Evolutionary conservation across 2,888 invertebrate genomes (phyloP).

Genomic region (Oconnorella tubifera): DNA sequence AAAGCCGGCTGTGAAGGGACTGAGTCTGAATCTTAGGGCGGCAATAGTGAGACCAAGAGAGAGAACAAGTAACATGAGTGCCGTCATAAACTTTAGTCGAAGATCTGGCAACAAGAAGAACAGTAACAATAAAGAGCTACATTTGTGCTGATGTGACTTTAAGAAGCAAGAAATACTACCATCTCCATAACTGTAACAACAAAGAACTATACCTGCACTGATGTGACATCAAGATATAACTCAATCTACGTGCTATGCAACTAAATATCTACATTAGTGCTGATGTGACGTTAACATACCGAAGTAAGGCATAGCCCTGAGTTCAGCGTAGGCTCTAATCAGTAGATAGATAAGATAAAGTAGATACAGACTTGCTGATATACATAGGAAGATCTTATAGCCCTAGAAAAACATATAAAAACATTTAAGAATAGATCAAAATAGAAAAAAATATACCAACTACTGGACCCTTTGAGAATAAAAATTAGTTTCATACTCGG

Average conservation of each 20-base stretch:
- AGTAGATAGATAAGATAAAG: conserved; percentile 79
- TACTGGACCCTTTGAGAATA: too few species aligned
- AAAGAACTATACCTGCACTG: too few species aligned
- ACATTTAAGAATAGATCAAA: not conserved
- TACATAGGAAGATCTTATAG: conserved; percentile 85
- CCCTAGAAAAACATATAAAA: conserved; percentile 64
- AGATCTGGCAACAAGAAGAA: conserved; percentile 69
- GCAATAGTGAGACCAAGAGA: conserved; percentile 73
- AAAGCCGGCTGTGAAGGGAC: conserved; percentile 58
- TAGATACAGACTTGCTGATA: conserved; percentile 77
- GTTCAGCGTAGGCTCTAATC: conserved; percentile 84
- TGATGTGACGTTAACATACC: too few species aligned
- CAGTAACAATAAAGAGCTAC: not conserved
- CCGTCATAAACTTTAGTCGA: conserved; percentile 82
- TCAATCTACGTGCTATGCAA: too few species aligned
- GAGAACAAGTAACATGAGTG: conserved; percentile 77
- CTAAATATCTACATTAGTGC: too few species aligned
- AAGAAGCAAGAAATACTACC: too few species aligned
- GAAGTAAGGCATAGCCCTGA: conserved; percentile 95
- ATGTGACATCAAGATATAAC: too few species aligned
- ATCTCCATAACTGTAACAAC: too few species aligned
- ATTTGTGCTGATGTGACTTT: too few species aligned
- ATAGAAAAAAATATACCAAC: too few species aligned
- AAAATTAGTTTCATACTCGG: too few species aligned
- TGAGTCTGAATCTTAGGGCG: conserved; percentile 78